Evolutionary conservation across 1,140 invertebrate species (phyloP), one percentile per base, ranked within the genome.

Genomic region (Plectrocnemia conspersa): DNA sequence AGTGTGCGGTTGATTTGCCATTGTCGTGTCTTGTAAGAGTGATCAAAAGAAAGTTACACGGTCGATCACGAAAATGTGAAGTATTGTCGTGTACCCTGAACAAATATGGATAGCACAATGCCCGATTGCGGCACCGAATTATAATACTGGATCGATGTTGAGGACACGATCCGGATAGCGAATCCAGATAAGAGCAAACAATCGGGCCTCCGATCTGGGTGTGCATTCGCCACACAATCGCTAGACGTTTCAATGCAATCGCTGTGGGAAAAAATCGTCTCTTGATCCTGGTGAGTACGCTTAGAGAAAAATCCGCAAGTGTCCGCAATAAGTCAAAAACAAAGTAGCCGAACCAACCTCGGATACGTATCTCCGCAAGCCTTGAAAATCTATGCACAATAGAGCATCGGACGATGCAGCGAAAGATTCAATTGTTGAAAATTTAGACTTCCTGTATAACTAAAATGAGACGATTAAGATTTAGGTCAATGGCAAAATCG

Each of bases 101-200:
- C 57, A 29, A 46, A 59, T 59, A 59, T 59, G 57, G 57, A 50
- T 45, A 52, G 42, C 45, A 50, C 57, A 59, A 58, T 46, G 47
- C 21, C 23, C 16, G 19, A 10, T 15, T 29, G 32, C 52, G 45
- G 56, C 36, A 33, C 45, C 50, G 24, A 59, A 59, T 45, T 50
- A 49, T 54, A 54, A 59, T 59, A 52, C 44, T 54, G 52, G 52
- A 50, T 40, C 57, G 44, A 42, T 6, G n/a, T 44, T 24, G 45
- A 47, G 45, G 45, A 47, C 45, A 44, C 38, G 32, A 33, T 49
- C 46, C 6, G 46, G 32, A 32, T 21, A 16, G 46, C 35, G 45
- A 42, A 32, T 33, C 27, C 24, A 54, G 52, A 54, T 50, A 50
- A 13, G n/a, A 13, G 19, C 18, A 21, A 42, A 33, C 40, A 42